A percentile compares a stretch with the other conserved stretches of the same genome.
Conservation (phyloP, 2,113 vertebrate genomes). For the Pterocles gutturalis region DNA sequence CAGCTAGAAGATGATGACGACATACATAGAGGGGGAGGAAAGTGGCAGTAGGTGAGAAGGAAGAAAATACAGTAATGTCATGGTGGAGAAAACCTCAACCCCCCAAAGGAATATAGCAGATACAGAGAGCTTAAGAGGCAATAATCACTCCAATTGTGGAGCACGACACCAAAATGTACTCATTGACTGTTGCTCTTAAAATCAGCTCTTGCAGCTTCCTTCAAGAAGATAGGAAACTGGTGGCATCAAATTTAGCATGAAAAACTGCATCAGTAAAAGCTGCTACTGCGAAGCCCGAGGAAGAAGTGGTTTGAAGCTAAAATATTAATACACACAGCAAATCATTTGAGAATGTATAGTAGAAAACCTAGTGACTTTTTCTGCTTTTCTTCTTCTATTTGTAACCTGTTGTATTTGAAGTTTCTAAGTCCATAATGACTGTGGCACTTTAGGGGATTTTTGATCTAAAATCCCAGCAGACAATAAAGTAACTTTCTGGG, state of each 20-base stretch:
- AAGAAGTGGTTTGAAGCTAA: not conserved
- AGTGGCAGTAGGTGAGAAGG: not conserved
- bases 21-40: not conserved
- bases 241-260: not conserved
- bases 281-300: not conserved
- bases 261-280: not conserved
- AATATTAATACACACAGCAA: not conserved
- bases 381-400: not conserved
- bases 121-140: not conserved
- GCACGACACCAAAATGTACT: not conserved
- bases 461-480: not conserved
- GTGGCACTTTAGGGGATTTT: not conserved
- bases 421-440: not conserved
- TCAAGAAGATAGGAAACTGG: not conserved
- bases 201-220: not conserved
- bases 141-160: not conserved
- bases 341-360: not conserved
- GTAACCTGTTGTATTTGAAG: not conserved
- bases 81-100: not conserved
- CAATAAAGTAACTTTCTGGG: not conserved
- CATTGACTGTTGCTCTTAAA: rapidly evolving
- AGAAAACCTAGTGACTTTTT: not conserved
- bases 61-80: not conserved
- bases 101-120: not conserved
- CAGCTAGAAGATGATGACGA: not conserved